These are phyloP conservation scores for Heterotilapia buettikoferi DNA, from an alignment of 2,113 vertebrate genomes.

Conservation along the genomic window DNA sequence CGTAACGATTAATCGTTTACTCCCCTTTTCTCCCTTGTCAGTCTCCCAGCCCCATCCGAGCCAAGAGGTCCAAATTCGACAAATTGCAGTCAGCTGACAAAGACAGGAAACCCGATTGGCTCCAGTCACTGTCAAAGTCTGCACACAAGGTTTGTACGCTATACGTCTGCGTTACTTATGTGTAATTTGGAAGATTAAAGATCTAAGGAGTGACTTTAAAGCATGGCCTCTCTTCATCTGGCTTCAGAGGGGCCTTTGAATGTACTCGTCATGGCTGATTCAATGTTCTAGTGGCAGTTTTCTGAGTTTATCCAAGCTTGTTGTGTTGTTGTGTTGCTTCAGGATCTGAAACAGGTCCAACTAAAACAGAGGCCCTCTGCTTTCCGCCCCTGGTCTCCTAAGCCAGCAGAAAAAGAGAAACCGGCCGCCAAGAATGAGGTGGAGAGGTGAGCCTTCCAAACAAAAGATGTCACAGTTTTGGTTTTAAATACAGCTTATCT, in stretches of 20 bases:
- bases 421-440: conserved; percentile 36
- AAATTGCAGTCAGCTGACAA: conserved; percentile 58
- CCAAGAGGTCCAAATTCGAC: conserved; percentile 68
- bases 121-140: conserved; percentile 65
- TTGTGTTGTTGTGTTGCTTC: conserved; percentile 22
- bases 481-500: background rate
- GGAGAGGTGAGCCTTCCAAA: conserved; percentile 50
- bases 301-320: background rate
- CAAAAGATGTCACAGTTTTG: background rate
- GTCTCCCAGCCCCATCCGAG: conserved; percentile 65
- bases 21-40: conserved; percentile 36
- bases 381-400: conserved; percentile 75
- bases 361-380: conserved; percentile 73
- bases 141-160: conserved; percentile 67
- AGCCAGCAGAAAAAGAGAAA: conserved; percentile 61
- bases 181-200: conserved; percentile 5
- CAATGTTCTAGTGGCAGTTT: background rate
- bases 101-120: conserved; percentile 69
- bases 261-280: background rate
- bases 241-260: background rate
- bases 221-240: background rate
- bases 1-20: background rate
- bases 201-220: background rate
- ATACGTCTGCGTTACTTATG: background rate
- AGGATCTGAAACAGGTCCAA: conserved; percentile 72